These are phyloP conservation scores for Ifrita kowaldi DNA, from an alignment of 2,113 vertebrate species.

Conservation along the genomic window DNA sequence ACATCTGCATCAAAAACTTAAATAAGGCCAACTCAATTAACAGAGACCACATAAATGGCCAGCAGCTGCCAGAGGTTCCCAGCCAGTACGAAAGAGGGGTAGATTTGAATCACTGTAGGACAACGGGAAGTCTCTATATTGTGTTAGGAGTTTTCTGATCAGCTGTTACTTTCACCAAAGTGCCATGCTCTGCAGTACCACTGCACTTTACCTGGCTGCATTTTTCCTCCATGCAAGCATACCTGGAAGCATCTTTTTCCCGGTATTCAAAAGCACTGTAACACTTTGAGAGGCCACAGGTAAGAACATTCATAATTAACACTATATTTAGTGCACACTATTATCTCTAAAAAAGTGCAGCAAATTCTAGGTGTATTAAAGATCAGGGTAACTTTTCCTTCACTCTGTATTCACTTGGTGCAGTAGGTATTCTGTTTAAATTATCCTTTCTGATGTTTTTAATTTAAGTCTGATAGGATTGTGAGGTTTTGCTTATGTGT, in stretches of 20 bases:
- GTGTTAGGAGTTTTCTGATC: background rate
- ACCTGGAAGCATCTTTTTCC: background rate
- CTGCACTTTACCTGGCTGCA: background rate
- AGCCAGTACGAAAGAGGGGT: background rate
- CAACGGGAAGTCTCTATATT: background rate
- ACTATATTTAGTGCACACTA: background rate
- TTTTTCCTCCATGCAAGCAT: background rate
- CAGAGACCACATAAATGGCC: background rate
- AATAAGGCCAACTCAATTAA: background rate
- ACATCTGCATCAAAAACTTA: background rate
- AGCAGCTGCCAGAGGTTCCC: background rate
- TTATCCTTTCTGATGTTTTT: conserved; percentile 23
- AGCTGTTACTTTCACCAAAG: background rate
- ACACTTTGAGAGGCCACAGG: background rate
- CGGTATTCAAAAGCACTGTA: background rate
- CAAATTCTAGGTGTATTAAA: background rate
- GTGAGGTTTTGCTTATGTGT: background rate
- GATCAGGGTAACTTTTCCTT: background rate
- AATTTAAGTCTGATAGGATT: conserved; percentile 7
- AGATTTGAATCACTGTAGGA: background rate
- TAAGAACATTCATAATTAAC: background rate
- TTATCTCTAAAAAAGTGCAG: background rate
- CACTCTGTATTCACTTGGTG: background rate
- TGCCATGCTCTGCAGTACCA: background rate
- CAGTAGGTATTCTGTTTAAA: background rate